Conservation (phyloP, 2,797 vertebrate genomes). For the Ibycter americanus region DNA sequence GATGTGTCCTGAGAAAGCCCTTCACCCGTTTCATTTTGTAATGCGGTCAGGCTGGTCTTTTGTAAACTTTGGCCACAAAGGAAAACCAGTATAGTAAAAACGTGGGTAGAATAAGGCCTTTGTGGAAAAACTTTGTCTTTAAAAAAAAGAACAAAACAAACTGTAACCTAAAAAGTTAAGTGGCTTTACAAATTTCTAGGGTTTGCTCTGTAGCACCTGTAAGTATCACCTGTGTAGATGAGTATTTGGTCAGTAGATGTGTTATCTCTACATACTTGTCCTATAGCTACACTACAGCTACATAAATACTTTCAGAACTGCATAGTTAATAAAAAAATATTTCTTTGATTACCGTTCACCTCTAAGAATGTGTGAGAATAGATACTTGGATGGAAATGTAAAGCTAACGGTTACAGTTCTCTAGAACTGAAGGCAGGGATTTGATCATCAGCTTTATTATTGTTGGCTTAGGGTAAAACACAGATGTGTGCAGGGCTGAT, state of each 20-base stretch:
- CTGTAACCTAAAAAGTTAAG: background rate
- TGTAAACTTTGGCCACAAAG: background rate
- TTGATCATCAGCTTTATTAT: background rate
- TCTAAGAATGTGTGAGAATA: background rate
- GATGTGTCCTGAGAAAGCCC: background rate
- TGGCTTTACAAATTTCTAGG: background rate
- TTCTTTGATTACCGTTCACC: rapidly evolving
- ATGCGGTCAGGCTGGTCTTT: background rate
- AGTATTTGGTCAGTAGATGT: background rate
- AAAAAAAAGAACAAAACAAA: rapidly evolving
- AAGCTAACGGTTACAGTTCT: background rate
- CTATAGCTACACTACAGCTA: background rate
- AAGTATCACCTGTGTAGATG: background rate
- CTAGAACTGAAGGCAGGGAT: background rate
- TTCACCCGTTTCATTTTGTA: rapidly evolving
- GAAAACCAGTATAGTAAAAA: background rate
- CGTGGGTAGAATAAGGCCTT: background rate
- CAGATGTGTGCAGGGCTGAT: too few species aligned
- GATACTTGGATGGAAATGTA: background rate
- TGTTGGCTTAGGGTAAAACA: background rate
- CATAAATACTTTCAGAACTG: background rate
- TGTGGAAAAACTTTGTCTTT: background rate
- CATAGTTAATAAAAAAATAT: rapidly evolving
- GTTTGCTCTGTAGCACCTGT: background rate
- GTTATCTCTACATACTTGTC: background rate